These are phyloP conservation scores for Hirtodrosophila confusa DNA, from an alignment of 2,888 invertebrate species.

Conservation along the genomic window DNA sequence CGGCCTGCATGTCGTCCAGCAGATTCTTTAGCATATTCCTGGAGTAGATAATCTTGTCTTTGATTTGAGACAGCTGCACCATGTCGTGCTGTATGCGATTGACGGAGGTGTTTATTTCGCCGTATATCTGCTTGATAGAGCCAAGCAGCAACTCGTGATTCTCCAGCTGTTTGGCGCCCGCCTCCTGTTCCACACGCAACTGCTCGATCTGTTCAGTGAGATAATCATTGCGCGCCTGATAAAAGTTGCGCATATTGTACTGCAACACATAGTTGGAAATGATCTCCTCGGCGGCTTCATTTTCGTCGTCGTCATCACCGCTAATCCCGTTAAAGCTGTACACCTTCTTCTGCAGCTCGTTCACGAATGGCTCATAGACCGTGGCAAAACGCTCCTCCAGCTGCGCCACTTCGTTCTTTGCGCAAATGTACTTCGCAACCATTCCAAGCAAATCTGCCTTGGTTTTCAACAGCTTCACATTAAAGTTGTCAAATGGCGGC, in stretches of 20 bases:
- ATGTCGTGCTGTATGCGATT: slow-evolving; percentile 82
- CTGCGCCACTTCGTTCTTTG: slow-evolving; percentile 64
- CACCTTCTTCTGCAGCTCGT: slow-evolving; percentile 78
- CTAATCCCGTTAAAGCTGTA: slow-evolving; percentile 70
- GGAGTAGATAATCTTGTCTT: slow-evolving; percentile 82
- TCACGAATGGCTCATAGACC: slow-evolving; percentile 72
- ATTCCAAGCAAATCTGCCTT: slow-evolving; percentile 76
- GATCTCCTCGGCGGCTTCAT: slow-evolving; percentile 71
- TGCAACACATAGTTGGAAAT: slow-evolving; percentile 82
- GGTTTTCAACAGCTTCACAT: slow-evolving; percentile 77
- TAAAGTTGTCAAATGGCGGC: slow-evolving; percentile 70
- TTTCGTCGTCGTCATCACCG: slow-evolving; percentile 60
- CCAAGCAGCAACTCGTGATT: slow-evolving; percentile 80
- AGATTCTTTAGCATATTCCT: slow-evolving; percentile 78
- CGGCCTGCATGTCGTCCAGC: slow-evolving; percentile 74
- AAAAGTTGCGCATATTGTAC: slow-evolving; percentile 77
- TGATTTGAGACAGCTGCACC: slow-evolving; percentile 81
- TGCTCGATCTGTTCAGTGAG: slow-evolving; percentile 78
- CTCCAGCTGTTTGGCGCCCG: slow-evolving; percentile 69
- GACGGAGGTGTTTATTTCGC: slow-evolving; percentile 75
- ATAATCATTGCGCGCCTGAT: slow-evolving; percentile 76
- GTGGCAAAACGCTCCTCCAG: slow-evolving; percentile 72
- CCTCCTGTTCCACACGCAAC: slow-evolving; percentile 69
- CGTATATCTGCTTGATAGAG: slow-evolving; percentile 80
- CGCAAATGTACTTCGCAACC: slow-evolving; percentile 72